A percentile compares a stretch with the other conserved stretches of the same genome.
Conservation (phyloP, 2,888 invertebrate species). For the Trypoxylon attenuatum region DNA sequence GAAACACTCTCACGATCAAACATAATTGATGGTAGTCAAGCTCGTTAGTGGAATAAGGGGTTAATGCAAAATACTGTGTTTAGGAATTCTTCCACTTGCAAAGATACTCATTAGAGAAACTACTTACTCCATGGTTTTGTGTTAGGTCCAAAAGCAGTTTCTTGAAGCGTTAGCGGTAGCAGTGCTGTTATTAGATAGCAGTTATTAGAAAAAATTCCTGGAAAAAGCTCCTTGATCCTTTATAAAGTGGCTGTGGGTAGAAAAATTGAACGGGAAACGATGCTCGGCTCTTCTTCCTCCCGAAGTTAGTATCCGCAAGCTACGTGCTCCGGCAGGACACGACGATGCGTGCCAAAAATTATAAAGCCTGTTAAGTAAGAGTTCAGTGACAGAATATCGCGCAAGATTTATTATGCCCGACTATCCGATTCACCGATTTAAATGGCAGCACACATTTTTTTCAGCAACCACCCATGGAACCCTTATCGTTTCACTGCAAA, state of each 20-base stretch:
- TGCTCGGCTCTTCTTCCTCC: no score
- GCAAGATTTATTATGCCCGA: background rate
- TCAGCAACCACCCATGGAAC: background rate
- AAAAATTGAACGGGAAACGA: constrained; percentile 40
- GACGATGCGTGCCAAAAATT: no score
- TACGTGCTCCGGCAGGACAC: no score
- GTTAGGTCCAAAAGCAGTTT: constrained; percentile 61
- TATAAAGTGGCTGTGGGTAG: constrained; percentile 18
- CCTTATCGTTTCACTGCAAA: constrained; percentile 8
- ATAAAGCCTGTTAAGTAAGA: background rate
- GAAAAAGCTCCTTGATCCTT: constrained; percentile 23
- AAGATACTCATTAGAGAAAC: constrained; percentile 29
- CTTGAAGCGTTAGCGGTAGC: constrained; percentile 62
- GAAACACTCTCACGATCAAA: background rate
- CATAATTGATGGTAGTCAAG: background rate
- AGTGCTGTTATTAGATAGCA: constrained; percentile 38
- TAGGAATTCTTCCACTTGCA: no score
- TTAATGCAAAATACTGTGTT: background rate
- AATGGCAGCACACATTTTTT: background rate
- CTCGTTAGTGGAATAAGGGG: background rate
- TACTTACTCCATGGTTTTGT: constrained; percentile 68
- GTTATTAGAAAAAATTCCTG: constrained; percentile 36
- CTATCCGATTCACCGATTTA: background rate
- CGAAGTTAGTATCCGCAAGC: no score
- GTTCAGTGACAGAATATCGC: background rate